These are phyloP conservation scores for Mallotus villosus DNA, from an alignment of 2,797 vertebrate species.

Conservation along the genomic window DNA sequence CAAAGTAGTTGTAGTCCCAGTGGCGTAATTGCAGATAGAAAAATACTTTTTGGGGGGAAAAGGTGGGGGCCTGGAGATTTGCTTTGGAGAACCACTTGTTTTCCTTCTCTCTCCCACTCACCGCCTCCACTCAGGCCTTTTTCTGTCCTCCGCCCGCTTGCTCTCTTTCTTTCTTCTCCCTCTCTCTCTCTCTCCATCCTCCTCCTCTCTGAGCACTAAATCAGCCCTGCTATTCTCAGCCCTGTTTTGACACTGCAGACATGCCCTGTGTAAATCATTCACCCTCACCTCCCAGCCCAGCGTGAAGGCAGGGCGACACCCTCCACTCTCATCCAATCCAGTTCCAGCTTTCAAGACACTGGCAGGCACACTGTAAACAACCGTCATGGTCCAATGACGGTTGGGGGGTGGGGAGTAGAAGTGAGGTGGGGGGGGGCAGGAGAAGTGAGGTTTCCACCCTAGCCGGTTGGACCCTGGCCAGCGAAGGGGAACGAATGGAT, in stretches of 20 bases:
- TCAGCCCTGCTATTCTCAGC: constrained; percentile 36
- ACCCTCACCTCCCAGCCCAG: constrained; percentile 34
- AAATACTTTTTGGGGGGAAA: not conserved
- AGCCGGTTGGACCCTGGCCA: not conserved
- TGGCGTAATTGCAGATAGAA: not conserved
- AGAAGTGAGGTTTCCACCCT: not conserved
- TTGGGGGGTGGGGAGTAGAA: not conserved
- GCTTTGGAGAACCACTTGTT: not conserved
- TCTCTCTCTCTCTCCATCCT: not conserved
- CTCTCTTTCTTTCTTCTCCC: not conserved
- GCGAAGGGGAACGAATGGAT: not conserved
- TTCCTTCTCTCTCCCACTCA: not conserved
- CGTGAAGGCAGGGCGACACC: constrained; percentile 21
- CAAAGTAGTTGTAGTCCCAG: too few species aligned
- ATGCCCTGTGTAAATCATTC: constrained; percentile 50
- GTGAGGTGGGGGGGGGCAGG: not conserved
- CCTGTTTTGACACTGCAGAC: constrained; percentile 47
- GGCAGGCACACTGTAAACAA: constrained; percentile 5
- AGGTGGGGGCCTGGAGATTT: not conserved
- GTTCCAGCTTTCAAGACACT: not conserved
- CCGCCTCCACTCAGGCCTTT: not conserved
- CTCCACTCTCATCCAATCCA: constrained; percentile 12
- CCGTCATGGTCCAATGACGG: not conserved
- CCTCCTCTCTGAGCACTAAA: constrained; percentile 35
- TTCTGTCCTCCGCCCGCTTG: not conserved